These are phyloP conservation scores for Anoplius nigerrimus DNA, from an alignment of 2,888 invertebrate species.

Conservation along the genomic window DNA sequence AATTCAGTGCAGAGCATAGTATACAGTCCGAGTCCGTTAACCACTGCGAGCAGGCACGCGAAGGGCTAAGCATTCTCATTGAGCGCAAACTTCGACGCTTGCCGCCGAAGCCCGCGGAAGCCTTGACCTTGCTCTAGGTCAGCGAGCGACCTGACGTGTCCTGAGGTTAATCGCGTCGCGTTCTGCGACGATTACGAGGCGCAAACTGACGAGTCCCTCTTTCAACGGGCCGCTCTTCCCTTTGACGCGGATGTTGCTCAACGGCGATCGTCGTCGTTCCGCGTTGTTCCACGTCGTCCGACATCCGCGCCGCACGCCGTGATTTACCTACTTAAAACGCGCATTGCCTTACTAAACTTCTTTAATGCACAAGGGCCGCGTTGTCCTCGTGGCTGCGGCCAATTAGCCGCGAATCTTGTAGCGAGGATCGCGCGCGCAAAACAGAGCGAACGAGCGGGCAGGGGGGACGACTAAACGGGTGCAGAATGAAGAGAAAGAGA, in stretches of 20 bases:
- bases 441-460: slow-evolving; percentile 13
- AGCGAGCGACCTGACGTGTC: slow-evolving; percentile 15
- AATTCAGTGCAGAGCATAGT: no score
- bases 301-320: slow-evolving; percentile 12
- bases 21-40: no score
- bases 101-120: not conserved
- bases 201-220: slow-evolving; percentile 12
- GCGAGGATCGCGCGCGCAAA: slow-evolving; percentile 46
- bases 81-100: not conserved
- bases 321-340: slow-evolving; percentile 53
- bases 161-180: slow-evolving; percentile 18
- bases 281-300: not conserved
- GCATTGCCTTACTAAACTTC: slow-evolving; percentile 56
- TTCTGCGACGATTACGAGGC: slow-evolving; percentile 11
- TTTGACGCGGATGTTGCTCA: no score
- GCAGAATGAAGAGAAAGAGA: slow-evolving; percentile 17
- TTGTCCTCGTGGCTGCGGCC: slow-evolving; percentile 64
- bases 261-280: no score
- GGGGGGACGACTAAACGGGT: slow-evolving; percentile 18
- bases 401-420: slow-evolving; percentile 63
- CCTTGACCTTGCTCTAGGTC: slow-evolving; percentile 30
- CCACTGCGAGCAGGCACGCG: not conserved
- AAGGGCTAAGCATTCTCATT: slow-evolving; percentile 1
- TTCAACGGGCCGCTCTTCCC: not conserved
- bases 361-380: slow-evolving; percentile 62